Evolutionary conservation across 2,113 vertebrate species (phyloP).

Genomic region (Pteropus alecto): DNA sequence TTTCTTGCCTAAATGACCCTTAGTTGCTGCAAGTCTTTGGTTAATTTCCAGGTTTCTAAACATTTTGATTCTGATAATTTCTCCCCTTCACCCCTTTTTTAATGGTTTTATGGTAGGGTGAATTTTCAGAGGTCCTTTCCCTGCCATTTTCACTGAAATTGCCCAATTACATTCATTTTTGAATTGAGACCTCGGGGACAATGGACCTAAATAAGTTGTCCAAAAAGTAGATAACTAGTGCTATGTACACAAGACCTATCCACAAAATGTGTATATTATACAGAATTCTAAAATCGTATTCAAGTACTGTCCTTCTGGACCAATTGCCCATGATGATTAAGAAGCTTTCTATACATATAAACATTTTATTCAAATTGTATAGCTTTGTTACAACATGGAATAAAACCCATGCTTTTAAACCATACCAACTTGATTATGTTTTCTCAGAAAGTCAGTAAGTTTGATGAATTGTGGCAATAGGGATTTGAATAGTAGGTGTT

Average conservation of each 20-base stretch:
- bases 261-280: background rate
- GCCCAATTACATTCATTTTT: background rate
- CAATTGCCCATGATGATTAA: background rate
- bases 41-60: background rate
- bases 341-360: background rate
- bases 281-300: background rate
- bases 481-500: background rate
- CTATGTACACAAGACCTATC: background rate
- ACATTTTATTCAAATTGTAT: background rate
- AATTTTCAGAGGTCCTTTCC: background rate
- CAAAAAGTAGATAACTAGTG: background rate
- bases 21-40: background rate
- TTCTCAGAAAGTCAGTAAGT: background rate
- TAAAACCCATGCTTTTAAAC: background rate
- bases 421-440: background rate
- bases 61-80: background rate
- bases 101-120: fast-evolving
- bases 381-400: background rate
- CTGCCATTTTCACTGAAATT: background rate
- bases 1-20: background rate
- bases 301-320: background rate
- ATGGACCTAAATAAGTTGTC: background rate
- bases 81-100: fast-evolving
- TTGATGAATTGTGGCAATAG: background rate
- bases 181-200: background rate